Base-by-base conservation (phyloP, 2,113 vertebrate species). In the Oryzias curvinotus region DNA sequence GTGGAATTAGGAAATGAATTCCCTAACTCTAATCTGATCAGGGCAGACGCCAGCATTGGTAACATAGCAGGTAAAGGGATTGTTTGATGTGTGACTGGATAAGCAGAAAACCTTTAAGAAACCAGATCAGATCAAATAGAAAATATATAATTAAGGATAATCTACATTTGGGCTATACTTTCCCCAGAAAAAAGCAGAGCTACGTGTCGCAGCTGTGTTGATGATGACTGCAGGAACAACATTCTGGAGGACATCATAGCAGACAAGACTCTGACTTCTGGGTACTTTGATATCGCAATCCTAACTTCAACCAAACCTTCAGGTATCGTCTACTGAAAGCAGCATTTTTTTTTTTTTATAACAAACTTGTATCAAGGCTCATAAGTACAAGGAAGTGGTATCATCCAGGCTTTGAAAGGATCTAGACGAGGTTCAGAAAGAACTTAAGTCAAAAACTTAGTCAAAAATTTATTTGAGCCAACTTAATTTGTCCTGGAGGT, bases 151-250 rank as follows among this genome's bases (percentile, higher is more conserved):
- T 23, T 15, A 5, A 5, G n/a, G 15, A 26, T 21, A 17, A 49
- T 17, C 26, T 6, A 45, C 62, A 49, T 48, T 1, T 19, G 25
- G 16, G n/a, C 41, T 56, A 52, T 25, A 30, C 15, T n/a, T 12
- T 36, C 14, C 16, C 4, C 65, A 87, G 87, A 18, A 17, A 2
- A 28, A 51, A 81, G 17, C 65, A 79, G 77, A 14, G 69, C 71
- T 0, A 92, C 91, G 0, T 92, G 91, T 47, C 80, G 77, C 8
- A 86, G n/a, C 81, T 92, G 91, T 75, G 50, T 45, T 1, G 75
- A 51, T 0, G 56, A 74, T 4, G 25, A 71, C 75, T 92, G 91
- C 50, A 72, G 0, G 0, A 71, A 78, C 75, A 92, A 91, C 53
- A 88, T 92, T 7, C 64, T 92, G 57, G 65, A 83, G 0, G 65